These are phyloP conservation scores for Excalfactoria chinensis DNA, from an alignment of 2,113 vertebrate genomes.

Conservation along the genomic window DNA sequence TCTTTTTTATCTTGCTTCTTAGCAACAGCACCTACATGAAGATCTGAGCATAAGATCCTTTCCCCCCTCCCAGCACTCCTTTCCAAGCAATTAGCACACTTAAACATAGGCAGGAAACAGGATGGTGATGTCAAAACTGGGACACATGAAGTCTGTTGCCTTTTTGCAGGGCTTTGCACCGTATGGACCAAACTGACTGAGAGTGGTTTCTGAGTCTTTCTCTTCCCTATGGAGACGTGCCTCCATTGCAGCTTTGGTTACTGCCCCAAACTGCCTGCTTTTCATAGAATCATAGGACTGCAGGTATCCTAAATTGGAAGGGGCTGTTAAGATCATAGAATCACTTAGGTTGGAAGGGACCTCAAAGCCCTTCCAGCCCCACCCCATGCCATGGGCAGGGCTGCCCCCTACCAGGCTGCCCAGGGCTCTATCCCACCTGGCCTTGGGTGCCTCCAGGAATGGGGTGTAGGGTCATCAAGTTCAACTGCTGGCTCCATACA, in stretches of 20 bases:
- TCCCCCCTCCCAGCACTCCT: neutral
- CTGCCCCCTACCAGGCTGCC: no score
- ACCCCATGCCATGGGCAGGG: no score
- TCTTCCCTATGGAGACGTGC: conserved; percentile 16
- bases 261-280: neutral
- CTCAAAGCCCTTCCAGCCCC: no score
- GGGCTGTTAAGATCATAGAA: no score
- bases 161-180: neutral
- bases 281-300: neutral
- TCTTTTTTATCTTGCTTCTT: conserved; percentile 2
- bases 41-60: conserved; percentile 59
- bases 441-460: no score
- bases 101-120: conserved; percentile 36
- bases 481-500: no score
- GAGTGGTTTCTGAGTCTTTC: conserved; percentile 16
- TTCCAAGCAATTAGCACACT: conserved; percentile 57
- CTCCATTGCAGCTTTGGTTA: conserved; percentile 9
- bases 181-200: neutral
- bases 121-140: conserved; percentile 45
- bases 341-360: no score
- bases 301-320: no score
- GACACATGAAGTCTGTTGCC: conserved; percentile 28
- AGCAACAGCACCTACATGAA: conserved; percentile 62
- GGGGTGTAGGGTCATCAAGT: no score
- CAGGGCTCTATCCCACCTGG: no score